Percentiles rank a stretch among this genome's conserved stretches.
Conservation (phyloP, 2,888 invertebrate genomes). For the Drosophila subsilvestris region DNA sequence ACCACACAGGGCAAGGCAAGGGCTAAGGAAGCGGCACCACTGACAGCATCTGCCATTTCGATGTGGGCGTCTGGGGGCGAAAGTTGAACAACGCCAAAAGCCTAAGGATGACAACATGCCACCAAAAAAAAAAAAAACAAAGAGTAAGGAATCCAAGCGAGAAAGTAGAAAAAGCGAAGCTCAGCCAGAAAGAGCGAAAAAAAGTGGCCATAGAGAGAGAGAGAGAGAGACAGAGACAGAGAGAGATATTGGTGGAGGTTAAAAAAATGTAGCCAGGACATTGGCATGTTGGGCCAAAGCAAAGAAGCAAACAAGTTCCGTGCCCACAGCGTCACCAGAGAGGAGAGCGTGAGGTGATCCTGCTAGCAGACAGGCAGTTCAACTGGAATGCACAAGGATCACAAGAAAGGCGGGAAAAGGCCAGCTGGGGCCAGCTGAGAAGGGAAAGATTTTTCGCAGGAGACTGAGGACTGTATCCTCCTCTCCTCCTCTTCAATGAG, state of each 20-base stretch:
- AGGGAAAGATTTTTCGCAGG: no score
- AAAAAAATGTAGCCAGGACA: conserved; percentile 20
- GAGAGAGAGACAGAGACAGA: conserved; percentile 1
- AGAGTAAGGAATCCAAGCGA: neutral
- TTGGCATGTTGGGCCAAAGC: conserved; percentile 34
- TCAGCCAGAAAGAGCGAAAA: conserved; percentile 6
- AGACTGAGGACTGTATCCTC: no score
- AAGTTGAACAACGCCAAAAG: conserved; percentile 61
- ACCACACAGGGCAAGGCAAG: no score
- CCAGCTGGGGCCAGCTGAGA: neutral
- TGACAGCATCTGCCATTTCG: conserved; percentile 40
- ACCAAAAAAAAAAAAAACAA: conserved; percentile 17
- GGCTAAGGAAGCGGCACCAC: conserved; percentile 25
- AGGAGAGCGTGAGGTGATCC: neutral
- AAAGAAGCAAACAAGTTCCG: conserved; percentile 26
- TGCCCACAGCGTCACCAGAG: neutral
- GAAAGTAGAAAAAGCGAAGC: conserved; percentile 23
- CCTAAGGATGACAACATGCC: conserved; percentile 59
- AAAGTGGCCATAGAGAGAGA: neutral
- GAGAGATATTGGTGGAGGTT: conserved; percentile 12
- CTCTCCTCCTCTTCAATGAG: no score
- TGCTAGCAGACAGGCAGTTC: neutral
- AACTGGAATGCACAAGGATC: neutral
- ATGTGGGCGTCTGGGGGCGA: conserved; percentile 44
- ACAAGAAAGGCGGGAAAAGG: neutral